Percentiles rank a stretch among this genome's conserved stretches.
These are phyloP conservation scores for Thalassophryne amazonica DNA, from an alignment of 2,797 vertebrate genomes.

Conservation along the genomic window DNA sequence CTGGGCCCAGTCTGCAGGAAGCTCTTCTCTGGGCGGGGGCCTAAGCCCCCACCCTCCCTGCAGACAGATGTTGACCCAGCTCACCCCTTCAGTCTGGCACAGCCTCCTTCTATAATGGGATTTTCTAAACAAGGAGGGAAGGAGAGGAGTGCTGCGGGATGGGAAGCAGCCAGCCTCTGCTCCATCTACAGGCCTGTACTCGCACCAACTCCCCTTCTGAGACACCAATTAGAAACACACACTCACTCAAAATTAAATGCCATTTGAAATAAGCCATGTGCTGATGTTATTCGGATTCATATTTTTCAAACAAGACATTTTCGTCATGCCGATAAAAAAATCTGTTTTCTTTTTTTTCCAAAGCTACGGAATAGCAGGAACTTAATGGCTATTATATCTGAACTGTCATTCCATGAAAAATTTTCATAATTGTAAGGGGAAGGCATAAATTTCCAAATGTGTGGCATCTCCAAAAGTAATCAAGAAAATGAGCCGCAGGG, in stretches of 20 bases:
- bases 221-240: slow-evolving; percentile 59
- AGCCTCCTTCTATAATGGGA: slow-evolving; percentile 69
- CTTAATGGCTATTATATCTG: slow-evolving; percentile 81
- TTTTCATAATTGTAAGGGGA: slow-evolving; percentile 96
- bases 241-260: slow-evolving; percentile 52
- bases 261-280: slow-evolving; percentile 61
- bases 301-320: slow-evolving; percentile 59
- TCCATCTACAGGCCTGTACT: slow-evolving; percentile 54
- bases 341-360: slow-evolving; percentile 8
- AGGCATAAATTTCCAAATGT: slow-evolving; percentile 92
- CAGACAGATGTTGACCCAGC: slow-evolving; percentile 77
- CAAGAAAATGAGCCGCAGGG: slow-evolving; percentile 93
- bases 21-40: slow-evolving; percentile 34
- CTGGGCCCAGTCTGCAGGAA: slow-evolving; percentile 43
- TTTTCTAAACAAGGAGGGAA: slow-evolving; percentile 76
- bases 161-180: slow-evolving; percentile 55
- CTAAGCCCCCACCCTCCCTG: slow-evolving; percentile 43
- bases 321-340: slow-evolving; percentile 22
- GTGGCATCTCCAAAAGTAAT: slow-evolving; percentile 96
- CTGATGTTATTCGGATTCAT: slow-evolving; percentile 54
- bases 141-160: slow-evolving; percentile 53
- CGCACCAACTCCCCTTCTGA: slow-evolving; percentile 40
- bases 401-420: slow-evolving; percentile 82
- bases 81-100: slow-evolving; percentile 74
- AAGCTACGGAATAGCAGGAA: slow-evolving; percentile 35